Evolutionary conservation across 2,113 vertebrate species (phyloP).

Genomic region (Pollimyrus isidori): DNA sequence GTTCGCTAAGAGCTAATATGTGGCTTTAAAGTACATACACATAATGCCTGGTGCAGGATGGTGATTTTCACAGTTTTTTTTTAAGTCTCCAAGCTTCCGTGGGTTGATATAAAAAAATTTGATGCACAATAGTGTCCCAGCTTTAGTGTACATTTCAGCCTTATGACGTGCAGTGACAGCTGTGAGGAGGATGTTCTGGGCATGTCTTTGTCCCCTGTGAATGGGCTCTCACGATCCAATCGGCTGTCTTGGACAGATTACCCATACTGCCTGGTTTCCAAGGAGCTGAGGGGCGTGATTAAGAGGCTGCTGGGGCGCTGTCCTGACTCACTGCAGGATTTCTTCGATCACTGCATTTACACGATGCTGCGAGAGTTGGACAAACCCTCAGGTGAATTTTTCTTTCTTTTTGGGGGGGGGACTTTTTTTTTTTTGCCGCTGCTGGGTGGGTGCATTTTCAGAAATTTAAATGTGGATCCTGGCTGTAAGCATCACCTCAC

Average conservation of each 20-base stretch:
- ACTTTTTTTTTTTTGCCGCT: neutral
- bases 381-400: constrained; percentile 59
- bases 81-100: neutral
- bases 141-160: neutral
- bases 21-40: neutral
- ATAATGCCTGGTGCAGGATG: neutral
- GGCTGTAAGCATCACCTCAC: neutral
- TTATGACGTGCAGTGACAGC: neutral
- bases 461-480: neutral
- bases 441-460: neutral
- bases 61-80: neutral
- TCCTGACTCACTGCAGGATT: constrained; percentile 62
- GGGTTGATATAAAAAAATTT: neutral
- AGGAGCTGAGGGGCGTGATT: constrained; percentile 72
- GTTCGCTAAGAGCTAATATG: neutral
- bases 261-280: constrained; percentile 78
- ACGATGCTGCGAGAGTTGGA: constrained; percentile 89
- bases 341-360: constrained; percentile 87
- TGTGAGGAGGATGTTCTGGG: neutral
- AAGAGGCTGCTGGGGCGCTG: constrained; percentile 66
- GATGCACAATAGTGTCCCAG: neutral
- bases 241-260: constrained; percentile 68
- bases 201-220: neutral
- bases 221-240: neutral
- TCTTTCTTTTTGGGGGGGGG: neutral